Evolutionary conservation across 2,797 vertebrate genomes (phyloP).

Genomic region (Chiroxiphia lanceolata): DNA sequence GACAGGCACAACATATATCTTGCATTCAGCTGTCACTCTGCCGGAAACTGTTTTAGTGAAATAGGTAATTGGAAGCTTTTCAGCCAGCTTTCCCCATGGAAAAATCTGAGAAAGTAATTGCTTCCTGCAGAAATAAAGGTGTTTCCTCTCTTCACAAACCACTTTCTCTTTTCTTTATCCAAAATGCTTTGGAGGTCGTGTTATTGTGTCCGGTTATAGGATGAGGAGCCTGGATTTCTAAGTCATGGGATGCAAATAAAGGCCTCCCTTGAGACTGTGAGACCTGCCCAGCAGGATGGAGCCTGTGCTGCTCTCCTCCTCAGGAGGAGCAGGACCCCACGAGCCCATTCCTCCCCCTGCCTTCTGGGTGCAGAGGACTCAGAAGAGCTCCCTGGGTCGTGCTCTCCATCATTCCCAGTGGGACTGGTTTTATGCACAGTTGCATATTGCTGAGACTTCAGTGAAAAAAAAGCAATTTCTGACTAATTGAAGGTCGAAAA

Average conservation of each 20-base stretch:
- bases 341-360: not conserved
- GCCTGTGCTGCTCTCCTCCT: not conserved
- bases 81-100: constrained; percentile 47
- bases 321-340: fast-evolving
- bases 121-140: constrained; percentile 70
- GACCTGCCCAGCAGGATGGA: not conserved
- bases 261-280: not conserved
- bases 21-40: constrained; percentile 34
- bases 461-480: not conserved
- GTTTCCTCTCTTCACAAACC: constrained; percentile 56
- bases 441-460: not conserved
- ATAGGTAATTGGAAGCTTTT: constrained; percentile 60
- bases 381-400: not conserved
- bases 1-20: not conserved
- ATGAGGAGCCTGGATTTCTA: constrained; percentile 2
- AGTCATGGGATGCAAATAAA: constrained; percentile 32
- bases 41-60: constrained; percentile 11
- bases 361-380: not conserved
- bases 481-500: not conserved
- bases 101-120: constrained; percentile 57
- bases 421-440: not conserved
- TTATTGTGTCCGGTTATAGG: constrained; percentile 62
- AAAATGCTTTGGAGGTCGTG: constrained; percentile 50
- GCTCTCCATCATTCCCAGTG: not conserved
- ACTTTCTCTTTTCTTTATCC: constrained; percentile 65